These are phyloP conservation scores for Ceratothoa steindachneri DNA, from an alignment of 2,888 invertebrate genomes.

Conservation along the genomic window DNA sequence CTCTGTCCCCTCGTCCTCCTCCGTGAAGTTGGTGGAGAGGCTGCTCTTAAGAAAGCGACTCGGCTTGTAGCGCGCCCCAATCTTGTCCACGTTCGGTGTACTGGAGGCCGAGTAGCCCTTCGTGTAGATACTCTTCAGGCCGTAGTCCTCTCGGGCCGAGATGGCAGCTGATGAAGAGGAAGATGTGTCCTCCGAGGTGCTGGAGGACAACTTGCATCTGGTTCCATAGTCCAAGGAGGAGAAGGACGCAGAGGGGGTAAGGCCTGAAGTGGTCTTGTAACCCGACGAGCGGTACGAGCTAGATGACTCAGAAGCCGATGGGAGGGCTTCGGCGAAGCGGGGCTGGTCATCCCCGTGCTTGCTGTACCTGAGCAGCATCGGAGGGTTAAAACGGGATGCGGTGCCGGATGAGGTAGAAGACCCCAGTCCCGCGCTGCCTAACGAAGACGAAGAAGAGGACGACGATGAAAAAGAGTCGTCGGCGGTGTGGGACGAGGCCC, in stretches of 20 bases:
- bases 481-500: conserved; percentile 38
- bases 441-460: conserved; percentile 21
- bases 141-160: conserved; percentile 26
- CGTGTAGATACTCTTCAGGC: conserved; percentile 30
- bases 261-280: conserved; percentile 14
- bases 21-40: conserved; percentile 19
- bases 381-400: conserved; percentile 16
- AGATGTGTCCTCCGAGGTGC: background rate
- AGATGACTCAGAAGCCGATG: background rate
- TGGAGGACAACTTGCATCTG: background rate
- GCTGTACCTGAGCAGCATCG: conserved; percentile 42
- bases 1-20: conserved; percentile 37
- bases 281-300: background rate
- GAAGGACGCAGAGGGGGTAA: conserved; percentile 42
- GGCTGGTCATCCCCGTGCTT: conserved; percentile 45
- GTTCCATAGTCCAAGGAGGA: conserved; percentile 39
- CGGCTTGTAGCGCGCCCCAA: conserved; percentile 39
- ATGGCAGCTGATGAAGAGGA: background rate
- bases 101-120: conserved; percentile 4
- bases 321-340: background rate
- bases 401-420: conserved; percentile 7
- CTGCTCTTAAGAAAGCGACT: conserved; percentile 41
- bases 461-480: conserved; percentile 36
- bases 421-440: background rate
- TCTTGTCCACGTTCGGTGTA: conserved; percentile 38